Evolutionary conservation across 2,113 vertebrate genomes (phyloP), one percentile per base, ranked within the genome.

Genomic region (Tetrao urogallus): DNA sequence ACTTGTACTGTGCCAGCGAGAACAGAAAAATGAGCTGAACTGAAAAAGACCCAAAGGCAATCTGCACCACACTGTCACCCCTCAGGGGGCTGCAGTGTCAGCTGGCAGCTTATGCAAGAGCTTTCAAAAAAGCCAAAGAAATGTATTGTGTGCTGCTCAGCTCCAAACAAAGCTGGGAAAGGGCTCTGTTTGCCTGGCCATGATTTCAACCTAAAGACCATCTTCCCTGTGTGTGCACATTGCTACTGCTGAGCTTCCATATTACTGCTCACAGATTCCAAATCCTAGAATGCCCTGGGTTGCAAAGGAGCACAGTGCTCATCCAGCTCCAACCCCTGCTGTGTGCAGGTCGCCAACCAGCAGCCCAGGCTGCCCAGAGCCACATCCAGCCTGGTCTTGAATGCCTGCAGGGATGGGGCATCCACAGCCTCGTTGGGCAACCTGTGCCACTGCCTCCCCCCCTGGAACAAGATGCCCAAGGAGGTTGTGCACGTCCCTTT

Each of bases 41-140:
- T 82, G 17, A 7, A 2, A 27, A 80, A 86, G 50, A 6, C 24
- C 69, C 32, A 21, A 85, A 36, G 61, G 82, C 82, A 71, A 12
- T 12, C 42, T 56, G 21, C 11, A 4, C 7, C 34, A 64, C 22
- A 34, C 0, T 0, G 58, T 2, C 67, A 80, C 75, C 60, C 28
- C 73, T 82, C 82, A 75, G 75, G 83, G 88, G 89, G 60, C 63
- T 89, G 87, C 1, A 17, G 12, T 34, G 87, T 85, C 87, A 93
- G 84, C 42, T 43, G 42, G 42, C 92, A 77, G 82, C 56, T 94
- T 89, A 88, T 74, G 92, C 89, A 96, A 96, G 92, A 25, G 60
- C 89, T 76, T 89, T 75, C 71, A 76, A 14, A 83, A 56, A 71
- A 73, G 47, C 75, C 85, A 77, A 48, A 77, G 47, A 80, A 85